Conservation (phyloP, 37 sponge, comb jelly and placozoan genomes). For the Amphimedon queenslandica region DNA sequence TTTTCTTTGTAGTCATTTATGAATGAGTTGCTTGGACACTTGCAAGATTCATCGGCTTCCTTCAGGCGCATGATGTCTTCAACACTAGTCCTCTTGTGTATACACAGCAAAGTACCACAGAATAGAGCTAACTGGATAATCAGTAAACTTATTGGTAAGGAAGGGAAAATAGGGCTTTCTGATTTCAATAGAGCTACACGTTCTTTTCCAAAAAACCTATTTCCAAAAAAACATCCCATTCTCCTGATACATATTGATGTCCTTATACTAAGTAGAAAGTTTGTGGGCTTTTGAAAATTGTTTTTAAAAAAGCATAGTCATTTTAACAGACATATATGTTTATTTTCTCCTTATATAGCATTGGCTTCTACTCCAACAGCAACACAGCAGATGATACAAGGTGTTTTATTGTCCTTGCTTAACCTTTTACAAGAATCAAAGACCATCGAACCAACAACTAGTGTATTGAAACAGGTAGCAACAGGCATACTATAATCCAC, state of each 20-base stretch:
- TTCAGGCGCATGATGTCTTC: slow-evolving; percentile 50
- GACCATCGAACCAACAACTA: neutral
- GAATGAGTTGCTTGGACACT: slow-evolving; percentile 3
- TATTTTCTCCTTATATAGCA: neutral
- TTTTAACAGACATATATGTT: neutral
- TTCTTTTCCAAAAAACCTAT: too few species aligned
- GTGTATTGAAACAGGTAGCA: slow-evolving; percentile 12
- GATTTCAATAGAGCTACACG: too few species aligned
- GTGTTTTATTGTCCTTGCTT: slow-evolving; percentile 39
- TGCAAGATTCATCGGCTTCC: slow-evolving; percentile 16
- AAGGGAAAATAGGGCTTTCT: too few species aligned
- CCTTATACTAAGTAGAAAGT: too few species aligned
- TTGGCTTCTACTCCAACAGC: slow-evolving; percentile 16
- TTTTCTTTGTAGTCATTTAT: slow-evolving; percentile 25
- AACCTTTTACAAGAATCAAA: slow-evolving; percentile 3
- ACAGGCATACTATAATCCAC: neutral
- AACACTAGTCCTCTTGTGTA: neutral
- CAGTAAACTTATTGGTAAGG: slow-evolving; percentile 36
- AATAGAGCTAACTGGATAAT: slow-evolving; percentile 29
- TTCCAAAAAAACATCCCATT: too few species aligned
- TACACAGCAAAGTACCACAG: slow-evolving; percentile 3
- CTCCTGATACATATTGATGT: too few species aligned
- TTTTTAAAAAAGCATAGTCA: too few species aligned
- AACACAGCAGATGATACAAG: slow-evolving; percentile 8
- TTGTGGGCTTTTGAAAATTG: too few species aligned